phyloP scores from a whole-genome alignment of 2,797 vertebrate species.

The Eospalax fontanierii region DNA sequence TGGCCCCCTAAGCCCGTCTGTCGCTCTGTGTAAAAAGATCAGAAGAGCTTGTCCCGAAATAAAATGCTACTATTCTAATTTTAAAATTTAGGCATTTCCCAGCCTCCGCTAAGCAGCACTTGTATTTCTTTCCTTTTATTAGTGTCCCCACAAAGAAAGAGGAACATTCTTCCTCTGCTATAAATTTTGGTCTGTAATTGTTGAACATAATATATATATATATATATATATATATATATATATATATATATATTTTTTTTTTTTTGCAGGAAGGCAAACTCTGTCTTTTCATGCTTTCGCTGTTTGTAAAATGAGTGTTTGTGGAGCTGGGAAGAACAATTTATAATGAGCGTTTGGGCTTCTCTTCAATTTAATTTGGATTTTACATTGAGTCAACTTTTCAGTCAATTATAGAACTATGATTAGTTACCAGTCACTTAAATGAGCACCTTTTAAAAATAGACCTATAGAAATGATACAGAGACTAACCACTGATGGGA shows the following conservation, averaged over 20 bases:
- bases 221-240: too few relatives aligned
- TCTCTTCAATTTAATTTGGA: conserved; percentile 85
- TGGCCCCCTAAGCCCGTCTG: conserved; percentile 80
- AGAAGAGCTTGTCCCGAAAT: conserved; percentile 85
- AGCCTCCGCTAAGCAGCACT: conserved; percentile 81
- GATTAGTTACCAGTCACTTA: conserved; percentile 88
- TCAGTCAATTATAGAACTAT: conserved; percentile 88
- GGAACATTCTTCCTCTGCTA: conserved; percentile 78
- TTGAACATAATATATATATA: too few relatives aligned
- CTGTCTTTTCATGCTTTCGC: conserved; percentile 79
- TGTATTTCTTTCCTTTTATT: conserved; percentile 84
- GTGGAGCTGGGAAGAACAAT: conserved; percentile 83
- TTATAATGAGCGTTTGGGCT: conserved; percentile 81
- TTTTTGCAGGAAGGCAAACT: conserved; percentile 85
- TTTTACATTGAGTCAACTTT: conserved; percentile 88
- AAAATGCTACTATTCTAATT: conserved; percentile 84
- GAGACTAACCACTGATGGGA: conserved; percentile 86
- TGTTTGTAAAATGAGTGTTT: conserved; percentile 82
- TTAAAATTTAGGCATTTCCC: conserved; percentile 84
- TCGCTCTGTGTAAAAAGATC: conserved; percentile 84
- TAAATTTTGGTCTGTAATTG: conserved; percentile 85
- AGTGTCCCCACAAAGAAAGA: conserved; percentile 80
- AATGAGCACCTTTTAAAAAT: conserved; percentile 89
- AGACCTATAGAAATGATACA: conserved; percentile 89
- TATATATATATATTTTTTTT: too few relatives aligned